A percentile compares a stretch with the other conserved stretches of the same genome.
phyloP scores from a whole-genome alignment of 2,797 vertebrate species.

The Aphelocoma californica region DNA sequence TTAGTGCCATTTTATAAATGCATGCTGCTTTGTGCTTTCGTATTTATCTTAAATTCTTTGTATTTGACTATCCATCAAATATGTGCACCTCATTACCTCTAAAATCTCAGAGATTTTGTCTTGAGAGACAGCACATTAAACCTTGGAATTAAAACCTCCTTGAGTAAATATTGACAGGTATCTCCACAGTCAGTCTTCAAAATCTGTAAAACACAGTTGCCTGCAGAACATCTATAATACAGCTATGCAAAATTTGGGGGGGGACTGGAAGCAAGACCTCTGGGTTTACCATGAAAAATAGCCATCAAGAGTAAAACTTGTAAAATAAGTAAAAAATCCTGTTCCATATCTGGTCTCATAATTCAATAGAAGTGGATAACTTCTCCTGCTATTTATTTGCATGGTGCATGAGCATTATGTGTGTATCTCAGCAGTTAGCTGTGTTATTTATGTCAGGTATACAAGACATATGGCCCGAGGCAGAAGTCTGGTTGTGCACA shows the following conservation, averaged over 20 bases:
- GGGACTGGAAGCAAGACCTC: background rate
- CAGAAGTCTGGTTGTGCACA: background rate
- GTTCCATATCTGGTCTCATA: background rate
- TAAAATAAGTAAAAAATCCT: background rate
- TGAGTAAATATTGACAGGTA: background rate
- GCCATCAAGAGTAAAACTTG: background rate
- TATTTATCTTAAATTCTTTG: background rate
- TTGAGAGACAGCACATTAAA: background rate
- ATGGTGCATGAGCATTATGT: background rate
- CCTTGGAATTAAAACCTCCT: background rate
- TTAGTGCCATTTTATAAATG: background rate
- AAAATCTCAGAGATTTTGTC: background rate
- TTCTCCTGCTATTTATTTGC: background rate
- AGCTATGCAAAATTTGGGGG: background rate
- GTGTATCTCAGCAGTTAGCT: background rate
- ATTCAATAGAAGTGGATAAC: background rate
- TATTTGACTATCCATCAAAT: accelerated
- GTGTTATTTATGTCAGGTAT: background rate
- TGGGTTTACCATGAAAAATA: background rate
- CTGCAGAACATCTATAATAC: background rate
- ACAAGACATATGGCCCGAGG: background rate
- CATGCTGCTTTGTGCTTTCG: background rate
- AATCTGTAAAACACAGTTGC: background rate
- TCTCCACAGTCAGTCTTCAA: background rate
- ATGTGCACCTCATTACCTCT: background rate